Evolutionary conservation across 2,888 invertebrate species (phyloP).

Genomic region (Tryphoninae sp.): DNA sequence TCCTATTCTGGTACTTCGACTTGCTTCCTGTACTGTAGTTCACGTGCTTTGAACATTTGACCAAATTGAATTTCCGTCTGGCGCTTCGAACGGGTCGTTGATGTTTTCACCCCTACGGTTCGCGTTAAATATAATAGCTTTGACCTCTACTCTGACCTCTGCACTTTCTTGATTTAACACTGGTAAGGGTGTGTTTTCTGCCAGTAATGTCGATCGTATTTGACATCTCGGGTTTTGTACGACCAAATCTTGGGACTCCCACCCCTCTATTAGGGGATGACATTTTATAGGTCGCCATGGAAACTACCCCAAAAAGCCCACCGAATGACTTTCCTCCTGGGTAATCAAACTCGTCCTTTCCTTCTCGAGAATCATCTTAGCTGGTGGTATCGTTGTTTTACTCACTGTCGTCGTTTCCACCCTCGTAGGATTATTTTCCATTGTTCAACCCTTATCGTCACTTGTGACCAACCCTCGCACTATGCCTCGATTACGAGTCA

Average conservation of each 20-base stretch:
- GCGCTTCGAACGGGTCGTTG: background rate
- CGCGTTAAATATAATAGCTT: slow-evolving; percentile 2
- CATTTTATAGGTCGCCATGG: background rate
- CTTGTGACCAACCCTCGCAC: background rate
- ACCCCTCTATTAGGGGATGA: slow-evolving; percentile 3
- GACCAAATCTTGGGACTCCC: background rate
- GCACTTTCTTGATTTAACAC: slow-evolving; percentile 25
- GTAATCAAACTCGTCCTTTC: background rate
- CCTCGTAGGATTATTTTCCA: background rate
- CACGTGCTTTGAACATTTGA: slow-evolving; percentile 42
- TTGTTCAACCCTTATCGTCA: background rate
- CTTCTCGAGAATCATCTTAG: background rate
- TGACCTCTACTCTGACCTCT: slow-evolving; percentile 1
- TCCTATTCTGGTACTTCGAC: slow-evolving; percentile 24
- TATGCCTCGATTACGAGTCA: background rate
- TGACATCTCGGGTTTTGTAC: background rate
- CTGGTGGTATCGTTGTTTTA: background rate
- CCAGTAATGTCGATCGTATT: background rate
- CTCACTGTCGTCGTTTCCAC: slow-evolving; percentile 13
- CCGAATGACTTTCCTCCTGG: background rate
- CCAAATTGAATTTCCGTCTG: slow-evolving; percentile 65
- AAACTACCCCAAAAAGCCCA: background rate
- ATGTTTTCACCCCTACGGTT: slow-evolving; percentile 2
- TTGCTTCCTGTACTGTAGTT: slow-evolving; percentile 17
- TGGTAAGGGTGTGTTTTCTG: background rate